Conservation (phyloP, 2,113 vertebrate genomes). For the Sterna hirundo region DNA sequence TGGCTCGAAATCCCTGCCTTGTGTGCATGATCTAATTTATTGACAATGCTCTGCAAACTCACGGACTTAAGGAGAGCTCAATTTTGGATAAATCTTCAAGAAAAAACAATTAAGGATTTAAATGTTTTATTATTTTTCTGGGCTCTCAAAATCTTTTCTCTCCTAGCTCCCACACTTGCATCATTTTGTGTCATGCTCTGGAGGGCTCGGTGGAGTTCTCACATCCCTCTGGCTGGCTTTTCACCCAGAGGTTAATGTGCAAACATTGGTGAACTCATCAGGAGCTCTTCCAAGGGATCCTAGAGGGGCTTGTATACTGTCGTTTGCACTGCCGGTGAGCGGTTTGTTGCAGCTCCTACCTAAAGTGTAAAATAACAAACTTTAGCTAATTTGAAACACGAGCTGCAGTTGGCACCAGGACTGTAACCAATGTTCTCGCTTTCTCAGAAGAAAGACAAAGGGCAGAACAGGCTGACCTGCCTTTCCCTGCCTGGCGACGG, state of each 20-base stretch:
- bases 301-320: slow-evolving; percentile 48
- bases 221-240: slow-evolving; percentile 40
- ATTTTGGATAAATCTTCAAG: slow-evolving; percentile 59
- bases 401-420: slow-evolving; percentile 39
- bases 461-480: not conserved
- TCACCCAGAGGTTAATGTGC: slow-evolving; percentile 40
- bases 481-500: not conserved
- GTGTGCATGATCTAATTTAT: slow-evolving; percentile 71
- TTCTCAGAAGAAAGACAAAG: slow-evolving; percentile 17
- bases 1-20: slow-evolving; percentile 57
- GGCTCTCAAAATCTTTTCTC: slow-evolving; percentile 19
- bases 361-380: slow-evolving; percentile 64
- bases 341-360: slow-evolving; percentile 43
- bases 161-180: slow-evolving; percentile 42
- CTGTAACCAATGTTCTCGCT: slow-evolving; percentile 17
- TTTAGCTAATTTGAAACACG: slow-evolving; percentile 70
- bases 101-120: slow-evolving; percentile 63
- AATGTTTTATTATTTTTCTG: slow-evolving; percentile 65
- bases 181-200: slow-evolving; percentile 55
- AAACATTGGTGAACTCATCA: slow-evolving; percentile 56
- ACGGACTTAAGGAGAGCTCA: slow-evolving; percentile 22
- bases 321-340: slow-evolving; percentile 29
- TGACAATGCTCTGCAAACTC: slow-evolving; percentile 57
- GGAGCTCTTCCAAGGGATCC: slow-evolving; percentile 44
- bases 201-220: not conserved